Evolutionary conservation across 2,797 vertebrate species (phyloP), one percentile per base, ranked within the genome.

Genomic region (Eulemur coronatus): DNA sequence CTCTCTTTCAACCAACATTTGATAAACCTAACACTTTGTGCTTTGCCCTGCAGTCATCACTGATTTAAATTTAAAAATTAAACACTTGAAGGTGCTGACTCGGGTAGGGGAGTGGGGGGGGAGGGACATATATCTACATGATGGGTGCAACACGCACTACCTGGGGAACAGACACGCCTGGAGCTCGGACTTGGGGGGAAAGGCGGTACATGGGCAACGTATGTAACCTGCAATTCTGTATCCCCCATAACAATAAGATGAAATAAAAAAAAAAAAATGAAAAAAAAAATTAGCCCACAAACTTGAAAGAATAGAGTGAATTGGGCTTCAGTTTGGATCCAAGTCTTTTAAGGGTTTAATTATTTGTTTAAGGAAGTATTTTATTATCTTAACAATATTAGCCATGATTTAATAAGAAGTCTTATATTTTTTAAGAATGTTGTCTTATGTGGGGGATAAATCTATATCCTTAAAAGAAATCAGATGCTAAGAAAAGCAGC

Each of bases 61-160:
- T 33, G 24, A 92, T 43, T 79, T 73, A 86, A 94, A 91, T 55
- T 14, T 57, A 76, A 95, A 91, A 89, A 75, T 79, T 24, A 63
- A 38, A 38, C 38, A 38, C 38, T 4, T 38, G 38, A 38, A 38
- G 38, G 38, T 38, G 38, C 38, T 38, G 38, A 38, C 38, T 38
- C 4, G 38, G 38, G 38, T 4, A 38, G 38, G 38, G 38, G 38
- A 4, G 38, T 38, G 38, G 38, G 38, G 38, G 38, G 38, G 38
- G 38, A 38, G 38, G 38, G 38, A 38, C 38, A 38, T 38, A 38
- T 38, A 38, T 4, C 38, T 38, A 38, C 38, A 38, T 38, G 38
- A 38, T 38, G 38, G 38, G 38, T 38, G 38, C 38, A 38, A 38
- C 38, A 38, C 38, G 38, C 38, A 38, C 38, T 38, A 38, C 38